Base-by-base conservation (phyloP, 2,888 invertebrate genomes). In the Thecophora atra region DNA sequence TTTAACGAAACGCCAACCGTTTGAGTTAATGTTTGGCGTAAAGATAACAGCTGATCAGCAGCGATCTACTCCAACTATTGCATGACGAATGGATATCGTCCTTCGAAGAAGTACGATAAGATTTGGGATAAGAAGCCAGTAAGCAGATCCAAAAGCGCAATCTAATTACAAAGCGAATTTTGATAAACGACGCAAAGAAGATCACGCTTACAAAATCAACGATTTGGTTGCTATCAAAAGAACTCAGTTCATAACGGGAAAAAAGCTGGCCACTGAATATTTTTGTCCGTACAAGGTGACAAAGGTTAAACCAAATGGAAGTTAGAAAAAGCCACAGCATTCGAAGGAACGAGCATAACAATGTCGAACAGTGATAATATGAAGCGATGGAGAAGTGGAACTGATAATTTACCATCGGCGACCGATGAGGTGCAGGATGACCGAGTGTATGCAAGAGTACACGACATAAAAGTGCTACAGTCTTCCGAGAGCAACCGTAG, bases 211-310 rank as follows among this genome's bases (percentile, higher is more conserved):
- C 51, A 37, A 63, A n/a, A 2, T 75, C 1, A 72, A 70, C 5
- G 78, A 76, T 56, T 26, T 76, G 6, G 76, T 76, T 0, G 75
- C 77, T 0, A 75, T 78, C 2, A 76, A 75, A 21, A 56, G 74
- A 0, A 77, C 76, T 0, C 76, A 77, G n/a, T 76, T 79, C 58
- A 72, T 76, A 0, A 69, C 74, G 0, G 73, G 76, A 1, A 69
- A 63, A 37, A 79, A 76, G 42, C 62, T 78, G 2, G 73, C 75
- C 11, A 78, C 69, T 30, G 47, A 63, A 24, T 77, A 63, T 58
- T 51, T 74, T 11, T 76, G 77, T 8, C 75, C 76, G 19, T 77
- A 78, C 64, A 72, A 75, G 47, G 58, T 77, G 13, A 71, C 37
- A 0, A 76, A 76, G 19, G 66, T 76, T 3, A 77, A 77, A 42